Base-by-base conservation (phyloP, 2,888 invertebrate species). In the Lasioglossum villosulum region DNA sequence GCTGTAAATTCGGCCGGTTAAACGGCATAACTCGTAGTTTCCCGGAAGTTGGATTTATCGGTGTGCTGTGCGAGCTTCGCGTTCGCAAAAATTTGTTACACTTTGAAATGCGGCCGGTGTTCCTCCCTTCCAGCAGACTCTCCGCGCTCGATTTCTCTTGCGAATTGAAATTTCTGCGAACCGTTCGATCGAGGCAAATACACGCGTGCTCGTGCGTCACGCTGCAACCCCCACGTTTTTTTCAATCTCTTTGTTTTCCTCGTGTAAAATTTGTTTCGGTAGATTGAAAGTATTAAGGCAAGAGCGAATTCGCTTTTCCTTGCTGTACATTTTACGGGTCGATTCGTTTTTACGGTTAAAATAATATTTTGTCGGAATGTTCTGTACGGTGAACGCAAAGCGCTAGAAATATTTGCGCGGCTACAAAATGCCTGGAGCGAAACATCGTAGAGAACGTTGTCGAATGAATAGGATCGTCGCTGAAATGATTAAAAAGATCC, bases 91-190 rank as follows among this genome's bases (percentile, higher is more conserved):
- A 78, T 78, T 80, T 80, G 76, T 76, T 76, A 70, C 45, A 56
- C n/a, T 71, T 66, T 6, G 76, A 76, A 70, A 16, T 70, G 42
- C 27, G 34, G 56, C 45, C 42, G 70, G 34, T 59, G 56, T 34
- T 42, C 34, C 52, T 39, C 68, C 56, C 70, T 76, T 70, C 75
- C 70, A 70, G 75, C 52, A 42, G 45, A 4, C 4, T 16, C 27
- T 27, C 27, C 37, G 63, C 16, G n/a, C 27, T 42, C 75, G 45
- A 76, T 34, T 52, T 70, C 45, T 45, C 68, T 71, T n/a, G 70
- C 70, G 76, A 76, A 80, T 80, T 80, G 76, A 52, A 80, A 80
- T 80, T 70, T 75, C 75, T 30, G 39, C 42, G 75, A 42, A 6
- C 34, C 42, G 39, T 27, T n/a, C 39, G 70, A 39, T 23, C 70